Evolutionary conservation across 2,797 vertebrate species (phyloP).

Genomic region (Cuculus canorus): DNA sequence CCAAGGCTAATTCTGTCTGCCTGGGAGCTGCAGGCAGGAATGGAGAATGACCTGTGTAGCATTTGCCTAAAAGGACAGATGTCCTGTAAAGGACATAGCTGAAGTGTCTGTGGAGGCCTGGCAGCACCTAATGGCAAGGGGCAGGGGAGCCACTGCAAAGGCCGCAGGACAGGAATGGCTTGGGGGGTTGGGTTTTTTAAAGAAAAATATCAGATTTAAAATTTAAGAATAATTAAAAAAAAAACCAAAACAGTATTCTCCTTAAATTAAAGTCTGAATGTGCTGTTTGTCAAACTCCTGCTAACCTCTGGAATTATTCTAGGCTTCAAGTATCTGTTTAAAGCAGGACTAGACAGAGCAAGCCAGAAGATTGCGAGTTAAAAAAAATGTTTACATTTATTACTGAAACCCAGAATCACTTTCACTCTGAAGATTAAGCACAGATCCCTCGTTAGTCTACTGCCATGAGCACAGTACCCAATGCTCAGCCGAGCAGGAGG

Average conservation of each 20-base stretch:
- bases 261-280: constrained; percentile 11
- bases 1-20: neutral
- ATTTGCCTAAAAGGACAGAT: neutral
- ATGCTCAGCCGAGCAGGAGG: neutral
- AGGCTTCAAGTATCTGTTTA: constrained; percentile 16
- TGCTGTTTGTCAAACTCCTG: neutral
- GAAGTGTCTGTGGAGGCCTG: neutral
- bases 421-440: neutral
- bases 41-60: neutral
- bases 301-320: constrained; percentile 10
- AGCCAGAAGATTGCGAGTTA: neutral
- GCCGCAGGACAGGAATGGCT: neutral
- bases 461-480: neutral
- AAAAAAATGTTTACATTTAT: constrained; percentile 8
- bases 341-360: neutral
- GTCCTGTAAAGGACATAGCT: neutral
- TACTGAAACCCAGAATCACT: constrained; percentile 1
- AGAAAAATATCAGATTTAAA: neutral
- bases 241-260: neutral
- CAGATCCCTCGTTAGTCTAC: neutral
- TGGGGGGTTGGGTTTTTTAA: neutral
- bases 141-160: fast-evolving
- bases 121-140: neutral
- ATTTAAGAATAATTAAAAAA: neutral
- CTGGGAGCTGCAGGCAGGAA: neutral